These are phyloP conservation scores for Eurystomus gularis DNA, from an alignment of 2,113 vertebrate species.

Conservation along the genomic window DNA sequence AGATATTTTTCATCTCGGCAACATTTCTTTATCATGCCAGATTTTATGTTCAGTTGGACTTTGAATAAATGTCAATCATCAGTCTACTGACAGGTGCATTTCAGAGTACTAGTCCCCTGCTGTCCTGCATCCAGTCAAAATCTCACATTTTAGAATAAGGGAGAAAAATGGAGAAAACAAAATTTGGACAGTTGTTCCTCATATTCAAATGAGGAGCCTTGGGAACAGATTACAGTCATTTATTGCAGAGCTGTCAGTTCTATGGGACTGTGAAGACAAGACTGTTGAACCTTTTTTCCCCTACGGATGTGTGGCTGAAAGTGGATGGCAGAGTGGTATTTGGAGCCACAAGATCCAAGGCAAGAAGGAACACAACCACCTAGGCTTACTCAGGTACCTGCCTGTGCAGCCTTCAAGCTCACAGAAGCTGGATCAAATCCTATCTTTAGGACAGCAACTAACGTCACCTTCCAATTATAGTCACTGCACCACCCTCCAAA, in stretches of 20 bases:
- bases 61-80: background rate
- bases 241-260: background rate
- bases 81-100: background rate
- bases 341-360: background rate
- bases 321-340: background rate
- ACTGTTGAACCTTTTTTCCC: background rate
- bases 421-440: slow-evolving; percentile 35
- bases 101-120: background rate
- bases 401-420: background rate
- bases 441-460: slow-evolving; percentile 48
- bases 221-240: background rate
- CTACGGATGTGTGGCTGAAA: background rate
- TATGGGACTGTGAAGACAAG: background rate
- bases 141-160: background rate
- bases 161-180: background rate
- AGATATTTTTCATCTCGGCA: background rate
- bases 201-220: background rate
- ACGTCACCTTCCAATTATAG: slow-evolving; percentile 59
- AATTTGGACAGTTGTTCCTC: background rate
- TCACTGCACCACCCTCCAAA: slow-evolving; percentile 52
- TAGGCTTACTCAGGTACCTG: background rate
- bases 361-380: background rate
- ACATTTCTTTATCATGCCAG: background rate
- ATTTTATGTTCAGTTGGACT: background rate
- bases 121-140: background rate